These are phyloP conservation scores for Oreohelix idahoensis DNA, from an alignment of 1,140 invertebrate genomes.

Conservation along the genomic window DNA sequence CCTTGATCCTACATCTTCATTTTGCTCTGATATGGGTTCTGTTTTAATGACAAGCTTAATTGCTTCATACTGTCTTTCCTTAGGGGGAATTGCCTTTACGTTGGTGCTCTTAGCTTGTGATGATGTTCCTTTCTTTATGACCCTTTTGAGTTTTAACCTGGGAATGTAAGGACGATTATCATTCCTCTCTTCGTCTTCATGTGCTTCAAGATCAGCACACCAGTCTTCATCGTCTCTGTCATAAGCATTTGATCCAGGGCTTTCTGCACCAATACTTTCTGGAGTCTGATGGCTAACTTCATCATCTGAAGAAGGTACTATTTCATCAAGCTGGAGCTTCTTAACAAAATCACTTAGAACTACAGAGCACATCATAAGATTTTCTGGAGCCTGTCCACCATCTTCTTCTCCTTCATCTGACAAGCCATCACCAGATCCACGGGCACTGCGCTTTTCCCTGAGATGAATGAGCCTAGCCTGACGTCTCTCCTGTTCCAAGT, in stretches of 20 bases:
- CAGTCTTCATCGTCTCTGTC: conserved; percentile 33
- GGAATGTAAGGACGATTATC: conserved; percentile 32
- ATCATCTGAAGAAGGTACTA: conserved; percentile 43
- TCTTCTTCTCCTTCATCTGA: not conserved
- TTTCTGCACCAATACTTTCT: not conserved
- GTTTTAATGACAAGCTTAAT: conserved; percentile 38
- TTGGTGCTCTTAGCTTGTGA: not conserved
- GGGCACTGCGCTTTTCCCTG: conserved; percentile 16
- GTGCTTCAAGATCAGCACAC: conserved; percentile 28
- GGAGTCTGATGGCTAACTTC: conserved; percentile 34
- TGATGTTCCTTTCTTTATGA: conserved; percentile 9
- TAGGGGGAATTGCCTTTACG: not conserved
- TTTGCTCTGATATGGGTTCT: not conserved
- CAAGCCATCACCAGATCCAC: not conserved
- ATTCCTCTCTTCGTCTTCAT: conserved; percentile 5
- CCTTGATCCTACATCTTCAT: not conserved
- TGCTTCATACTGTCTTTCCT: not conserved
- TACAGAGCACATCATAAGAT: conserved; percentile 55
- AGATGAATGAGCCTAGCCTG: conserved; percentile 38
- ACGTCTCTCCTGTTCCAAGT: conserved; percentile 49
- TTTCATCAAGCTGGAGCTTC: conserved; percentile 47
- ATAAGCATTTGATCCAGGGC: conserved; percentile 12
- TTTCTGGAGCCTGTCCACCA: not conserved
- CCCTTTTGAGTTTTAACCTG: conserved; percentile 31
- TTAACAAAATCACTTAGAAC: conserved; percentile 65